These are phyloP conservation scores for Todus mexicanus DNA, from an alignment of 2,797 vertebrate genomes.

Conservation along the genomic window DNA sequence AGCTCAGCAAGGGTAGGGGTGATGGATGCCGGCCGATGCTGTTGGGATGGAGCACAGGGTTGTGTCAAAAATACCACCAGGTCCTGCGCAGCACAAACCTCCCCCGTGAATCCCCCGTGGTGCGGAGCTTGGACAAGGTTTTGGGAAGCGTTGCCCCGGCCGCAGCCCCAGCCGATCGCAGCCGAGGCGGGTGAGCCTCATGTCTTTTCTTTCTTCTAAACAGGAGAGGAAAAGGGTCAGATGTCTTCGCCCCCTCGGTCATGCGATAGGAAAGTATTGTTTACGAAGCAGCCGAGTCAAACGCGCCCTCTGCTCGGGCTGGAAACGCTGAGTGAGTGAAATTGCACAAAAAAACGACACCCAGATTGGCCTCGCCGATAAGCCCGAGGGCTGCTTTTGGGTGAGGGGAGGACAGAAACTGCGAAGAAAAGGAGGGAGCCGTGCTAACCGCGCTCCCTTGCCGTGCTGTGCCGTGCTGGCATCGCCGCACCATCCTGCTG, in stretches of 20 bases:
- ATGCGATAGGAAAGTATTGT: conserved; percentile 42
- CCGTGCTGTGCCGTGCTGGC: not conserved
- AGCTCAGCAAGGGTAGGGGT: not conserved
- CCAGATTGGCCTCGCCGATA: conserved; percentile 34
- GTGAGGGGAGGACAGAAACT: conserved; percentile 18
- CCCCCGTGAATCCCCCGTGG: not conserved
- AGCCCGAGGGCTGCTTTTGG: not conserved
- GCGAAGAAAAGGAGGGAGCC: not conserved
- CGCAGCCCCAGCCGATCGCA: not conserved
- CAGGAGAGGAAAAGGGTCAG: not conserved
- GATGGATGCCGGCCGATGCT: rapidly evolving
- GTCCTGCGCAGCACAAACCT: rapidly evolving
- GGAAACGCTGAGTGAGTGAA: conserved; percentile 67
- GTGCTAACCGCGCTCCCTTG: not conserved
- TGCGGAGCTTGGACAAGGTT: not conserved
- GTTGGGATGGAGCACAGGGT: rapidly evolving
- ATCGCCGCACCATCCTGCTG: not conserved
- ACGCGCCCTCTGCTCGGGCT: conserved; percentile 28
- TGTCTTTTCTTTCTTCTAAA: not conserved
- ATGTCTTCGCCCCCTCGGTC: not conserved
- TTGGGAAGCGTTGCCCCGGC: not conserved
- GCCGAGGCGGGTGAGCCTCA: not conserved
- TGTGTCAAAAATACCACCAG: rapidly evolving
- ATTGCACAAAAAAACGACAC: conserved; percentile 27
- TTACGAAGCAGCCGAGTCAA: not conserved